Base-by-base conservation (phyloP, 2,113 vertebrate genomes). In the Crocuta crocuta region DNA sequence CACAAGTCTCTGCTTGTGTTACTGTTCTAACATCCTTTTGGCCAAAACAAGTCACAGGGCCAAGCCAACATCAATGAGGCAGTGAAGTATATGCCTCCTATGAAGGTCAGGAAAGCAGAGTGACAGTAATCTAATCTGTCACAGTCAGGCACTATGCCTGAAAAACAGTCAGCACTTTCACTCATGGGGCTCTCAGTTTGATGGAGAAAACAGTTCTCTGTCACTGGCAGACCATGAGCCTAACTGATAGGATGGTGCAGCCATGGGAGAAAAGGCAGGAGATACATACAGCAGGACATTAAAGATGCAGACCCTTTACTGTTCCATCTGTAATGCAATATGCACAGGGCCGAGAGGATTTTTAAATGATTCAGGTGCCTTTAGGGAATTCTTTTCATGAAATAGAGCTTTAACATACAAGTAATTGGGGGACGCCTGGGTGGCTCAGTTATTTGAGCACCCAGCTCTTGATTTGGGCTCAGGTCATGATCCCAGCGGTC, bases 361-460 rank as follows among this genome's bases (percentile, higher is more conserved):
- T 83, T 79, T 39, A 70, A 89, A 68, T 76, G 43, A 93, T 82
- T 89, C 61, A 10, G 28, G 15, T 87, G 8, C 10, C 17, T 0
- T 90, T 50, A 73, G 13, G n/a, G 33, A 95, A 85, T 68, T 95
- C 19, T 83, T 87, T 81, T 85, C 5, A 73, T 79, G 58, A 95
- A 92, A 50, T 19, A 61, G 55, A 91, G 31, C 12, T 48, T 93
- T 92, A 80, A 95, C 94, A 28, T 13, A 53, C 55, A 58, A 58
- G 55, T 58, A 58, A 58, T 58, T 58, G 17, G 5, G 17, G 55
- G 55, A 58, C 17, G 7, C 55, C 55, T 53, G 53, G 15, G 53
- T 53, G 15, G 15, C 53, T 53, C 15, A 53, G 15, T 53, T 4
- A 58, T 17, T 58, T 58, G 17, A 19, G 17, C 17, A 7, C 7